Percentiles rank a stretch among this genome's conserved stretches.
These are phyloP conservation scores for Spea hammondii DNA, from an alignment of 2,797 vertebrate species.

Conservation along the genomic window DNA sequence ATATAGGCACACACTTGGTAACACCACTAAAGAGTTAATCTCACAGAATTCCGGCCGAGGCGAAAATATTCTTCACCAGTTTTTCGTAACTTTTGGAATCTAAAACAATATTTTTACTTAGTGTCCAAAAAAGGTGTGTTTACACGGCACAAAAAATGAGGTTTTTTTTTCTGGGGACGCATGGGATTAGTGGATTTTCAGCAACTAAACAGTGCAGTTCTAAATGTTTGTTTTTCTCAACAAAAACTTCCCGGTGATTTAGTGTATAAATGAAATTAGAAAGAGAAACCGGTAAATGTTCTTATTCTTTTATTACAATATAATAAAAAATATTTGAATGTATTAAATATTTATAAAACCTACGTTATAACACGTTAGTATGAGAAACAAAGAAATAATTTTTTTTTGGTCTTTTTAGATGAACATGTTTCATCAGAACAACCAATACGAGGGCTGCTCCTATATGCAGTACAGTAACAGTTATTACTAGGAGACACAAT, in stretches of 20 bases:
- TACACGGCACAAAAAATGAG: neutral
- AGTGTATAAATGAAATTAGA: no score
- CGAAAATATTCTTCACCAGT: neutral
- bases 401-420: conserved; percentile 4
- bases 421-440: conserved; percentile 26
- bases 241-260: no score
- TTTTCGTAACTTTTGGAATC: neutral
- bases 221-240: no score
- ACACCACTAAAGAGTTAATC: neutral
- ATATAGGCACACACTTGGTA: neutral
- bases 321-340: no score
- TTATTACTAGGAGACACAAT: conserved; percentile 60
- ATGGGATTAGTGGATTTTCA: no score
- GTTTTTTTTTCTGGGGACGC: neutral
- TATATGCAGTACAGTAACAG: conserved; percentile 50
- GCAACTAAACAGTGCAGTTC: no score
- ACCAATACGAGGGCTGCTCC: conserved; percentile 40
- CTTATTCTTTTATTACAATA: no score
- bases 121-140: neutral
- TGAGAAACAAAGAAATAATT: neutral
- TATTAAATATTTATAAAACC: no score
- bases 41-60: neutral
- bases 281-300: no score
- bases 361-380: no score
- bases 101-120: neutral